A percentile compares a stretch with the other conserved stretches of the same genome.
phyloP scores from a whole-genome alignment of 2,888 invertebrate species.

The Agonopterix alstromeriana region DNA sequence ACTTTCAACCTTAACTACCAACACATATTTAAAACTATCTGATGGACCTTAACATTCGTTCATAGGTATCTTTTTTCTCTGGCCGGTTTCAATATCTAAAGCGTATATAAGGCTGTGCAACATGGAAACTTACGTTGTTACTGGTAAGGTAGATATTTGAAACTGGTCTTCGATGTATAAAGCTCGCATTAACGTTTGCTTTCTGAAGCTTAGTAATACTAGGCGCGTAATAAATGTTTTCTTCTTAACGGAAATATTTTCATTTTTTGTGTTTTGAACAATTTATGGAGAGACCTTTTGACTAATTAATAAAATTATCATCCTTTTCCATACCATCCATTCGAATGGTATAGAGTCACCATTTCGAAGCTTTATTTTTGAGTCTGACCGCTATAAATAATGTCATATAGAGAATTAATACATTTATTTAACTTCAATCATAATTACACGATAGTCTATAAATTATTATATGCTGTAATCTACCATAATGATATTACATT shows the following conservation, averaged over 20 bases:
- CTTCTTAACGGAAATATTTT: slow-evolving; percentile 54
- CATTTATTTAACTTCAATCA: no score
- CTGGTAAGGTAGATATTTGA: slow-evolving; percentile 54
- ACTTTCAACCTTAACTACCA: slow-evolving; percentile 16
- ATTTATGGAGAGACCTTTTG: slow-evolving; percentile 33
- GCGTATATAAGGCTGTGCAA: slow-evolving; percentile 7
- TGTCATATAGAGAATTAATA: no score
- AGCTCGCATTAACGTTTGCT: slow-evolving; percentile 70
- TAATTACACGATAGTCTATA: no score
- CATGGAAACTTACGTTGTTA: slow-evolving; percentile 8
- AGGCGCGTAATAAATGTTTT: slow-evolving; percentile 76
- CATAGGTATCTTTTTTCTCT: slow-evolving; percentile 22
- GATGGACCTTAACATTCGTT: slow-evolving; percentile 30
- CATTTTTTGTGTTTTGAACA: slow-evolving; percentile 45
- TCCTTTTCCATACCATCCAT: no score
- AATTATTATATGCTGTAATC: no score
- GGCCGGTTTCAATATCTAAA: slow-evolving; percentile 51
- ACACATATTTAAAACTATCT: slow-evolving; percentile 29
- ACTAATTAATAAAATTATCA: no score
- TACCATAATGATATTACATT: no score
- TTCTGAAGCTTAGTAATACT: slow-evolving; percentile 72
- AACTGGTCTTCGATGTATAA: slow-evolving; percentile 67
- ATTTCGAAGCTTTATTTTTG: no score
- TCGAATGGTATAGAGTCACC: no score
- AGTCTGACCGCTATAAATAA: no score